Evolutionary conservation across 2,113 vertebrate species (phyloP).

Genomic region (Agelaius tricolor): DNA sequence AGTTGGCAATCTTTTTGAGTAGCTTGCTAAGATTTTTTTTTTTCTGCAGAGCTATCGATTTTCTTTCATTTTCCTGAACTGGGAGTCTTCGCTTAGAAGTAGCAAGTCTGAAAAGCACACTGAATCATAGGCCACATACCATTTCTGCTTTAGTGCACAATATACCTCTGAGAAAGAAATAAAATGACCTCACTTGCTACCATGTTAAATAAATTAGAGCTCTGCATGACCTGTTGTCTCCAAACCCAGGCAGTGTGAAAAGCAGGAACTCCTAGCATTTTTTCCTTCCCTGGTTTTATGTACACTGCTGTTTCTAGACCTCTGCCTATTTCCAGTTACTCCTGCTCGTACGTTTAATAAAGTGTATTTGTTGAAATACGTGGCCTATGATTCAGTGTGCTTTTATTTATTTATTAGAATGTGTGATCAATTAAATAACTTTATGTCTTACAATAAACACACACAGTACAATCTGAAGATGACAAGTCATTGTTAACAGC

Average conservation of each 20-base stretch:
- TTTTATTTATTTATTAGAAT: not conserved
- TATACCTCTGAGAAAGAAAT: not conserved
- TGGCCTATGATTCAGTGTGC: too few species aligned
- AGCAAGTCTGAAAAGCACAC: not conserved
- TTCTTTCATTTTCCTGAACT: not conserved
- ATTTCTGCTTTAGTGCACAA: not conserved
- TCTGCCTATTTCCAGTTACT: not conserved
- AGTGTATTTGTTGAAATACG: not conserved
- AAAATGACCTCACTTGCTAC: not conserved
- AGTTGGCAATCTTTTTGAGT: not conserved
- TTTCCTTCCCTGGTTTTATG: not conserved
- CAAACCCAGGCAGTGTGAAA: not conserved
- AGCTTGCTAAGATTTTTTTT: not conserved
- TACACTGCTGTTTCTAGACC: not conserved
- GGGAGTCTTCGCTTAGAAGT: not conserved
- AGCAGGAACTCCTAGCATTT: not conserved
- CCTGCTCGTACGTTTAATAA: not conserved
- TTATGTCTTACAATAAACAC: not conserved
- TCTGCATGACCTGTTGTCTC: not conserved
- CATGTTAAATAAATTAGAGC: not conserved
- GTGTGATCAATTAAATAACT: not conserved
- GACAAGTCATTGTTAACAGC: not conserved
- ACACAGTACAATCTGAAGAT: not conserved
- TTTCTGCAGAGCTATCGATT: not conserved
- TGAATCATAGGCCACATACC: not conserved